Conservation (phyloP, 2,113 vertebrate species). For the Hippocampus comes region DNA sequence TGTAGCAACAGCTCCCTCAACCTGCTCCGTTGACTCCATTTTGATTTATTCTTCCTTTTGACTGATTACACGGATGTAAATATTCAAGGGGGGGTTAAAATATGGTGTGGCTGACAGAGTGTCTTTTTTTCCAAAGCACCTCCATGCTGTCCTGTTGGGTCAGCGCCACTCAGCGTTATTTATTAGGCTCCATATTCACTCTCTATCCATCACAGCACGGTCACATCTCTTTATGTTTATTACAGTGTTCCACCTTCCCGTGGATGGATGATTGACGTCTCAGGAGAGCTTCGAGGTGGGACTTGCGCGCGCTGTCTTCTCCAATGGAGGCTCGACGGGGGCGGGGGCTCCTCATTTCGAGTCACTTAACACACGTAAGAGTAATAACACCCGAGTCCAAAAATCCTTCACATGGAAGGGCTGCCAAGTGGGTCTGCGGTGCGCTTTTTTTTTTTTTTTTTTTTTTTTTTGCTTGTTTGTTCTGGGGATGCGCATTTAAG, state of each 20-base stretch:
- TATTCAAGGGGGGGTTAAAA: slow-evolving; percentile 59
- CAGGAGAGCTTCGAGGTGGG: slow-evolving; percentile 66
- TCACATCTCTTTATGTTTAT: slow-evolving; percentile 78
- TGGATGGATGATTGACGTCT: slow-evolving; percentile 72
- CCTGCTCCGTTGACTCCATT: slow-evolving; percentile 45
- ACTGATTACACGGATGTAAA: slow-evolving; percentile 68
- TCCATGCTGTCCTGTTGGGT: slow-evolving; percentile 56
- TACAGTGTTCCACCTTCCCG: slow-evolving; percentile 70
- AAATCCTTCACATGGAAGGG: slow-evolving; percentile 24
- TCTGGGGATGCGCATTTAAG: slow-evolving; percentile 26
- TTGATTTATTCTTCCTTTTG: slow-evolving; percentile 62
- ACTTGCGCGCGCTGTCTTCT: slow-evolving; percentile 58
- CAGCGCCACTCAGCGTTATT: slow-evolving; percentile 73
- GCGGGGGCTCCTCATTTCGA: slow-evolving; percentile 76
- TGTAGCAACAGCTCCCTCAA: slow-evolving; percentile 19
- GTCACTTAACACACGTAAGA: slow-evolving; percentile 76
- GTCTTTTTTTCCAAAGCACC: slow-evolving; percentile 52
- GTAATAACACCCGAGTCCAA: slow-evolving; percentile 68
- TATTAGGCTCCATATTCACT: slow-evolving; percentile 76
- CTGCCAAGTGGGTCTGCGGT: slow-evolving; percentile 42
- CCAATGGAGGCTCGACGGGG: slow-evolving; percentile 72
- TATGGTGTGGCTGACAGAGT: slow-evolving; percentile 57
- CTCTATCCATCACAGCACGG: slow-evolving; percentile 73
- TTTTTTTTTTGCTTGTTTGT: neutral
- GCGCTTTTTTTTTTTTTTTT: slow-evolving; percentile 16